Evolutionary conservation across 2,797 vertebrate genomes (phyloP).

Genomic region (Zenarchopterus dispar): DNA sequence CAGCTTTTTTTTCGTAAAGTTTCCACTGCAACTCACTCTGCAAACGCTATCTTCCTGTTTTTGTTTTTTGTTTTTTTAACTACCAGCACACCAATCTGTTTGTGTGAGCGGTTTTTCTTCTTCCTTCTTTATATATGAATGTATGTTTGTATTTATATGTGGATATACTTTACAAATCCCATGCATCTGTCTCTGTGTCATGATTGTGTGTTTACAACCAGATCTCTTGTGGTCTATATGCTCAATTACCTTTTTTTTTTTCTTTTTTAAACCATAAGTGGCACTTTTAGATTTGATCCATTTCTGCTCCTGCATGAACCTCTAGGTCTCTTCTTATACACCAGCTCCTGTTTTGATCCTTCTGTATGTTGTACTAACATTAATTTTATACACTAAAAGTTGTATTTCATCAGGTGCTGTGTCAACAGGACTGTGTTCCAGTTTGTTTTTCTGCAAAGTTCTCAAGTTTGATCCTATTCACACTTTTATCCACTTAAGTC

Average conservation of each 20-base stretch:
- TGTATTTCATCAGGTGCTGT: constrained; percentile 41
- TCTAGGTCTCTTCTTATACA: constrained; percentile 18
- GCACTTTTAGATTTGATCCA: constrained; percentile 25
- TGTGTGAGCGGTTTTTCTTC: constrained; percentile 43
- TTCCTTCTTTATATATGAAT: constrained; percentile 55
- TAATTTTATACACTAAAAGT: constrained; percentile 36
- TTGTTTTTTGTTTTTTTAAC: constrained; percentile 42
- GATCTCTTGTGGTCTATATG: constrained; percentile 11
- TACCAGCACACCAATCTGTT: constrained; percentile 64
- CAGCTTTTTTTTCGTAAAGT: constrained; percentile 34
- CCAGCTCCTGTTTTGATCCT: constrained; percentile 18
- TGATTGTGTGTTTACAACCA: constrained; percentile 69
- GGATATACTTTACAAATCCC: constrained; percentile 71
- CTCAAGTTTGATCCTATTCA: constrained; percentile 42
- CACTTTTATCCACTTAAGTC: constrained; percentile 31
- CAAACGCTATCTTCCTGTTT: constrained; percentile 43
- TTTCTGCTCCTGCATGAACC: constrained; percentile 5
- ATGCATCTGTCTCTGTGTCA: constrained; percentile 45
- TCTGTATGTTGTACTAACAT: constrained; percentile 23
- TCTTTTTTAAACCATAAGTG: constrained; percentile 2
- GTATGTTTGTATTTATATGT: constrained; percentile 76
- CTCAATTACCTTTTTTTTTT: not conserved
- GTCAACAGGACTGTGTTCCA: constrained; percentile 40
- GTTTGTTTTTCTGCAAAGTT: constrained; percentile 26
- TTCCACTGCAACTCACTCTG: constrained; percentile 53